These are phyloP conservation scores for Aleiodes testaceus DNA, from an alignment of 2,888 invertebrate genomes.

Conservation along the genomic window DNA sequence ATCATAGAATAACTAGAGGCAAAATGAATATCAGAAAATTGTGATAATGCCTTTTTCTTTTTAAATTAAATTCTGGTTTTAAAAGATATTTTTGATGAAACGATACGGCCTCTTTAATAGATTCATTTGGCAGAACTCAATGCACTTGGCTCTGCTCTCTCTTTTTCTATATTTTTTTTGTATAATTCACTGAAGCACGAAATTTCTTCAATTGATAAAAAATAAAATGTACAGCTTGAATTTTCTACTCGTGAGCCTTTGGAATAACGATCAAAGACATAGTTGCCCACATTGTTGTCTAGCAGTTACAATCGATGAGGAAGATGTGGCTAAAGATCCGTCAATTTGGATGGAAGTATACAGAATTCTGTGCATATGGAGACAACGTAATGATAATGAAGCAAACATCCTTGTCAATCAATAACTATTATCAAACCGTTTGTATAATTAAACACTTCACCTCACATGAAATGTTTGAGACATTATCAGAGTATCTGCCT, in stretches of 20 bases:
- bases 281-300: not conserved
- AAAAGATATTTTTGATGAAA: too few relatives aligned
- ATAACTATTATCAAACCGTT: constrained; percentile 28
- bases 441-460: constrained; percentile 3
- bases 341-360: constrained; percentile 18
- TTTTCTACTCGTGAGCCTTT: too few relatives aligned
- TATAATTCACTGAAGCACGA: too few relatives aligned
- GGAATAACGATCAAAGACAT: not conserved
- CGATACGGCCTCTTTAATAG: too few relatives aligned
- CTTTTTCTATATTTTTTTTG: too few relatives aligned
- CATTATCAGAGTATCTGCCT: not conserved
- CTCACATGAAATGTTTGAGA: not conserved
- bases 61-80: too few relatives aligned
- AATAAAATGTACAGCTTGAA: too few relatives aligned
- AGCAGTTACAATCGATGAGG: constrained; percentile 14
- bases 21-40: not conserved
- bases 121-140: too few relatives aligned
- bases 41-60: too few relatives aligned
- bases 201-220: too few relatives aligned
- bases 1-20: not conserved
- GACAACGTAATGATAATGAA: constrained; percentile 19
- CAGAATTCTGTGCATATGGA: not conserved
- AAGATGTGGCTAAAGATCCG: constrained; percentile 8
- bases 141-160: too few relatives aligned
- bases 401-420: constrained; percentile 1